Base-by-base conservation (phyloP, 2,113 vertebrate genomes). In the Motacilla alba region DNA sequence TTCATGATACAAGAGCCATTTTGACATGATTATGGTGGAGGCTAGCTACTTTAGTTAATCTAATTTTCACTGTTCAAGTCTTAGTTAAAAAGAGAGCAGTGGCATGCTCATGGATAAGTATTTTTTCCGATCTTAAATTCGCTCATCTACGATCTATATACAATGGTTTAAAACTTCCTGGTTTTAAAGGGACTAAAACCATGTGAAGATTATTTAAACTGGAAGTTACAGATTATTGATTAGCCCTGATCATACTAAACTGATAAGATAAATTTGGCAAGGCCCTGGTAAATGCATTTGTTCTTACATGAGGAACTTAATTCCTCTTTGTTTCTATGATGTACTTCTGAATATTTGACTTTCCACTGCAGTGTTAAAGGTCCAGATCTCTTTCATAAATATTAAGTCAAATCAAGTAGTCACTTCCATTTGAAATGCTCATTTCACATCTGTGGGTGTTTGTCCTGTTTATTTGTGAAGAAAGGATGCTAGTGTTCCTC, bases 81-180 rank as follows among this genome's bases (percentile, higher is more conserved):
- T 23, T 43, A 13, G 13, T 94, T 87, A 33, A 50, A 55, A 70
- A 59, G 56, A 88, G 69, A 72, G 30, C 16, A 52, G 8, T 85
- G 7, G 23, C 24, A 17, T 46, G 20, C 7, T 22, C 72, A 5
- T 59, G 12, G 39, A 47, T 74, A 6, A 6, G 0, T 3, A 47
- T 81, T 87, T 87, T 87, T 33, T 43, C 43, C 46, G 41, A 92
- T 83, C 22, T 55, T 83, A 55, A 2, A 43, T 14, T 50, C 3
- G 1, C 10, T 74, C 0, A 2, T 44, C 33, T 41, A 0, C 60
- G 16, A 22, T 50, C 11, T 2, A 7, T 59, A 22, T 47, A 37
- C 68, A 86, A 53, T 44, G 3, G 7, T 47, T 72, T 52, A 63
- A 63, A 82, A 15, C 22, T 37, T 7, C 13, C 5, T 56, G 15